Percentiles rank a stretch among this genome's conserved stretches.
phyloP scores from a whole-genome alignment of 2,113 vertebrate species.

The Callorhinus ursinus region DNA sequence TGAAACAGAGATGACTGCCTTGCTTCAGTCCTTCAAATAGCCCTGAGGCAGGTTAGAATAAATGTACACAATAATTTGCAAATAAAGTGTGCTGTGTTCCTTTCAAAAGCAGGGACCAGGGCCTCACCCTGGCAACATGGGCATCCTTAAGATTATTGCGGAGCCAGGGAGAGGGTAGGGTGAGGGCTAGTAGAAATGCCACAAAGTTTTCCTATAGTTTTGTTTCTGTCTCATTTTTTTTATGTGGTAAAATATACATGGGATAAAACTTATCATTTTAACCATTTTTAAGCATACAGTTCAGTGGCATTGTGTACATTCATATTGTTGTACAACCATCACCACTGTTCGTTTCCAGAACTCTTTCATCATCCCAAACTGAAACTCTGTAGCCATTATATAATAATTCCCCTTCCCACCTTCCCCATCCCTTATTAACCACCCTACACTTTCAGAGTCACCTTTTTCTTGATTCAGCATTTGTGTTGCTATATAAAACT shows the following conservation, averaged over 20 bases:
- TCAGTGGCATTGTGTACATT: not conserved
- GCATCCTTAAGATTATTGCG: not conserved
- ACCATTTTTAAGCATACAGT: not conserved
- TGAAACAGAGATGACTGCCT: not conserved
- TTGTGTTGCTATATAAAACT: conserved; percentile 30
- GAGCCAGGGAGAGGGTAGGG: not conserved
- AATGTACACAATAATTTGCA: not conserved
- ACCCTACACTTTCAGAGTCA: not conserved
- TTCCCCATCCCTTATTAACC: not conserved
- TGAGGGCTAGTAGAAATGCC: not conserved
- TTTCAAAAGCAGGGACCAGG: not conserved
- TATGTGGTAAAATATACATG: not conserved
- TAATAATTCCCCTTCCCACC: not conserved
- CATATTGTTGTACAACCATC: not conserved
- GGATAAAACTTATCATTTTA: not conserved
- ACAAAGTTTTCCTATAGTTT: not conserved
- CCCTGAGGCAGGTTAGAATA: not conserved
- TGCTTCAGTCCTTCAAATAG: not conserved
- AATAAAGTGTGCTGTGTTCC: not conserved
- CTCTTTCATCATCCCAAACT: not conserved
- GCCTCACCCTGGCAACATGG: not conserved
- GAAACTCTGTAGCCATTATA: not conserved
- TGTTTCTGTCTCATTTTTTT: not conserved
- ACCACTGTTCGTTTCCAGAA: not conserved
- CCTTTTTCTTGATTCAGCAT: conserved; percentile 27